Base-by-base conservation (phyloP, 2,797 vertebrate genomes). In the Sphenodon punctatus region DNA sequence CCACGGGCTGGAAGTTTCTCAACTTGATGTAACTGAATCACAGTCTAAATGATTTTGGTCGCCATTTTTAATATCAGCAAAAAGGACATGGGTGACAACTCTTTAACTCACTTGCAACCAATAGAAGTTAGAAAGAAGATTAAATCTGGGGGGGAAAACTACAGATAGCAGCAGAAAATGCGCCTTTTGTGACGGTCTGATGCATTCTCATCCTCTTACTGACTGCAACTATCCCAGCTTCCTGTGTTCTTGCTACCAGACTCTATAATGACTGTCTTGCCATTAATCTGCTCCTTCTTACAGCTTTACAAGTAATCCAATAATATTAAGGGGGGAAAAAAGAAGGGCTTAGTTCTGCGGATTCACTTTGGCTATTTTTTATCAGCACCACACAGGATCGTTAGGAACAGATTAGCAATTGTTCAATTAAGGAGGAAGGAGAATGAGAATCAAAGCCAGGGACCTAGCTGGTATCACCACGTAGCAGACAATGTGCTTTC, bases 281-380 rank as follows among this genome's bases (percentile, higher is more conserved):
- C 78, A 81, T 69, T 87, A 77, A 87, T 46, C 80, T 88, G 25
- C 64, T 39, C 30, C 70, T 60, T 77, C 84, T 79, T 85, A 64
- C 48, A 81, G 27, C 75, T 83, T 77, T 61, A n/a, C 67, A 88
- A 68, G 42, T 70, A 87, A 84, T 73, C 65, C 58, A 78, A 56
- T 67, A 85, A 64, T n/a, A n/a, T n/a, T n/a, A n/a, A n/a, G n/a
- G n/a, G n/a, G n/a, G 27, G 80, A 77, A 30, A 55, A 48, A 7
- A 68, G 67, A 77, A n/a, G 7, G 2, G 4, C 58, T 85, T 74
- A 45, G 20, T 82, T 89, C 65, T 84, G 60, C 45, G 89, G 55
- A 70, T 75, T 86, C 17, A 38, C 34, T 86, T 75, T 65, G 46
- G 23, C 49, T 84, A 11, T 10, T 69, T 80, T 68, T 78, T 74